A percentile compares a stretch with the other conserved stretches of the same genome.
These are phyloP conservation scores for Synergus umbraculus DNA, from an alignment of 2,888 invertebrate genomes.

Conservation along the genomic window DNA sequence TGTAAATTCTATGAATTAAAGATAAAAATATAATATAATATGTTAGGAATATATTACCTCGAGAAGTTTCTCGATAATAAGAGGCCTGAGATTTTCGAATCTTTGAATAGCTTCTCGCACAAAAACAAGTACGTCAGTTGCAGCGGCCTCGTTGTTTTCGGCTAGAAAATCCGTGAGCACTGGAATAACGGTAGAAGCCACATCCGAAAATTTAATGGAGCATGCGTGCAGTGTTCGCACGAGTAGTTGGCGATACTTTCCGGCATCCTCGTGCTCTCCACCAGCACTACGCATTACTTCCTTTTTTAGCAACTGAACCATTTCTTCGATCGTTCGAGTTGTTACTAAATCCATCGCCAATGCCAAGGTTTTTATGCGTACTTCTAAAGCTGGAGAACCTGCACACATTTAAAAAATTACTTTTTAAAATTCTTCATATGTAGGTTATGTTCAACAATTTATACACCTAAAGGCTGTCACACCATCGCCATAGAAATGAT, in stretches of 20 bases:
- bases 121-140: slow-evolving; percentile 96
- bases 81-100: slow-evolving; percentile 88
- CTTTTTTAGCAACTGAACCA: slow-evolving; percentile 94
- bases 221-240: slow-evolving; percentile 96
- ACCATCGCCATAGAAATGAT: too few relatives aligned
- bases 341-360: slow-evolving; percentile 94
- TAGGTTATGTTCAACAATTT: too few relatives aligned
- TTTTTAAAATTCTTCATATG: neutral
- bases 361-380: slow-evolving; percentile 90
- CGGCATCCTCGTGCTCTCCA: slow-evolving; percentile 96
- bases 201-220: slow-evolving; percentile 97
- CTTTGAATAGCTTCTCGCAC: slow-evolving; percentile 97
- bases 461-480: too few relatives aligned
- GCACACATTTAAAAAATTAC: slow-evolving; percentile 2
- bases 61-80: slow-evolving; percentile 85
- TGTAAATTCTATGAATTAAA: neutral
- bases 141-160: slow-evolving; percentile 92
- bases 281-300: slow-evolving; percentile 94
- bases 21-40: neutral
- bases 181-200: slow-evolving; percentile 95
- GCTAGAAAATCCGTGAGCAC: slow-evolving; percentile 95
- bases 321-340: slow-evolving; percentile 95
- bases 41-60: slow-evolving; percentile 61
- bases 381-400: slow-evolving; percentile 92
- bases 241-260: slow-evolving; percentile 95